Base-by-base conservation (phyloP, 2,113 vertebrate species). In the Oxygymnocypris stewartii region DNA sequence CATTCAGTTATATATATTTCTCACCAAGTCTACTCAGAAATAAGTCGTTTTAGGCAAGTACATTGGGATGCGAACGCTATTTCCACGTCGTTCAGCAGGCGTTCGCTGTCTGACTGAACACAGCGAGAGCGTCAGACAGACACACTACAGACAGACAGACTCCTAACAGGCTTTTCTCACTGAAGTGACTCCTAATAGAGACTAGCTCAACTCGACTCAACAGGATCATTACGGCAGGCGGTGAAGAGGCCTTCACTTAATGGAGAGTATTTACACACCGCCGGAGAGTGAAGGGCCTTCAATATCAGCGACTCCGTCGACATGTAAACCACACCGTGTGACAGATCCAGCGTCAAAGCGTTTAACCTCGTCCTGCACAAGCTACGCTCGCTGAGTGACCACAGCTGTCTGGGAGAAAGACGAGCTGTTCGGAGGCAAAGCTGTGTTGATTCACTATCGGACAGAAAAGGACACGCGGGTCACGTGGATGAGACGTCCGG, bases 241-340 rank as follows among this genome's bases (percentile, higher is more conserved):
- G 85, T 90, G 85, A 91, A 92, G 92, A 91, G 92, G 89, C 86
- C 91, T 92, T 86, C 87, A 90, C 85, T 91, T 79, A 88, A 91
- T 89, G 90, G 90, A 91, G 90, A 86, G 84, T 90, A 92, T 92
- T 93, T 91, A 91, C 82, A 83, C 79, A 71, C 14, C 18, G n/a
- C 16, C 11, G 6, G 23, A 47, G 54, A n/a, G 16, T 51, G 63
- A 80, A 81, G 85, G 37, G 49, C 54, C 23, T 42, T 44, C 74
- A 85, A 82, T 85, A 78, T 82, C 87, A 85, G n/a, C 65, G 1
- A 85, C 84, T 79, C 84, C 71, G n/a, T 47, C 28, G 6, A 16
- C 59, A 81, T 28, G 59, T 25, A 81, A 63, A 65, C 23, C 40
- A 10, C 59, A 65, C 59, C n/a, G 14, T 5, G 14, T 42, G 37